A percentile compares a stretch with the other conserved stretches of the same genome.
phyloP scores from a whole-genome alignment of 2,113 vertebrate species.

The Stegostoma tigrinum region DNA sequence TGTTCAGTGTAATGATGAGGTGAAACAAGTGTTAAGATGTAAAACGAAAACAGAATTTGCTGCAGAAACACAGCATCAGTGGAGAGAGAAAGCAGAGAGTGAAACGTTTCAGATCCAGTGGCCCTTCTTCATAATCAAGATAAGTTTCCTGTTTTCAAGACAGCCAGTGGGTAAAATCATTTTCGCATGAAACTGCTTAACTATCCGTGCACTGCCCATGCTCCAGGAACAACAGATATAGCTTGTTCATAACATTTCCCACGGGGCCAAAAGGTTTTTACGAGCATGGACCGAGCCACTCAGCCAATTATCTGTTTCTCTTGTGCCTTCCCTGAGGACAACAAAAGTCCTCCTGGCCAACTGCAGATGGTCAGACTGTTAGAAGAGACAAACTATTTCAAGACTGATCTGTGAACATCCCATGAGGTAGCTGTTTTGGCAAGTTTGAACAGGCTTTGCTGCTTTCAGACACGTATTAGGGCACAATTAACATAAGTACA shows the following conservation, averaged over 20 bases:
- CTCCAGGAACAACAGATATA: background rate
- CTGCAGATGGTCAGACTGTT: background rate
- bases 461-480: background rate
- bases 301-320: background rate
- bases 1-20: background rate
- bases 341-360: background rate
- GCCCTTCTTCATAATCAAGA: too few species aligned
- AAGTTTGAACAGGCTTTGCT: background rate
- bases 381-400: background rate
- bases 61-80: too few species aligned
- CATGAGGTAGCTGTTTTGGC: background rate
- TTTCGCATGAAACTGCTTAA: background rate
- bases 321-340: background rate
- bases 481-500: background rate
- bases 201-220: background rate
- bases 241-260: background rate
- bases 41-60: background rate
- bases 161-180: slow-evolving; percentile 14
- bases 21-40: background rate
- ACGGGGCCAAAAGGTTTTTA: background rate
- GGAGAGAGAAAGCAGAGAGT: too few species aligned
- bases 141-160: background rate
- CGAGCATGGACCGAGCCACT: background rate
- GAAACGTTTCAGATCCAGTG: too few species aligned
- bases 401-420: background rate